These are phyloP conservation scores for Galbula dea DNA, from an alignment of 2,113 vertebrate species.

Conservation along the genomic window DNA sequence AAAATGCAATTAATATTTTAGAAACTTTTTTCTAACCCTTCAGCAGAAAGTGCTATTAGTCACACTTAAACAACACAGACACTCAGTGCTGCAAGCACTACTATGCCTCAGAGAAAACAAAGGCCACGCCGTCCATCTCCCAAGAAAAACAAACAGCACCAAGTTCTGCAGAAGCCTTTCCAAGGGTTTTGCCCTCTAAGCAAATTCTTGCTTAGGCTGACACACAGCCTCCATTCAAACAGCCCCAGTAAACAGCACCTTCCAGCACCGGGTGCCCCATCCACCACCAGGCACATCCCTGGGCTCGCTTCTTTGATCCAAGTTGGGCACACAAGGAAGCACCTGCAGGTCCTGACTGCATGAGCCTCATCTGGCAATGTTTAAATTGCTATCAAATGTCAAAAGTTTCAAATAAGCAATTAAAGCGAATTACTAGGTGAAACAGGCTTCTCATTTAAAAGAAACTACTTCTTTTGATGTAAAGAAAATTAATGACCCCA, in stretches of 20 bases:
- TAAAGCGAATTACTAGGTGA: conserved; percentile 55
- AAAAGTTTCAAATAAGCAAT: conserved; percentile 60
- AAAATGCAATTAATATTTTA: neutral
- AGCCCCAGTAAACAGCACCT: neutral
- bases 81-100: neutral
- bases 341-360: neutral
- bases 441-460: conserved; percentile 57
- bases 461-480: conserved; percentile 59
- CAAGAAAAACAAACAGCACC: conserved; percentile 26
- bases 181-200: neutral
- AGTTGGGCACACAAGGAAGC: conserved; percentile 11
- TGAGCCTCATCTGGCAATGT: conserved; percentile 29
- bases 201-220: neutral
- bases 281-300: neutral
- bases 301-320: neutral
- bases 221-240: neutral
- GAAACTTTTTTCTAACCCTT: neutral
- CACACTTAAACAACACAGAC: neutral
- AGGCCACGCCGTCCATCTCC: neutral
- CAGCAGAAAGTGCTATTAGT: neutral
- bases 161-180: neutral
- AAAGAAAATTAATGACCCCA: conserved; percentile 62
- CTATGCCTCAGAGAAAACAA: neutral
- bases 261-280: rapidly evolving
- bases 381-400: conserved; percentile 65